Base-by-base conservation (phyloP, 2,888 invertebrate species). In the Merodon equestris region DNA sequence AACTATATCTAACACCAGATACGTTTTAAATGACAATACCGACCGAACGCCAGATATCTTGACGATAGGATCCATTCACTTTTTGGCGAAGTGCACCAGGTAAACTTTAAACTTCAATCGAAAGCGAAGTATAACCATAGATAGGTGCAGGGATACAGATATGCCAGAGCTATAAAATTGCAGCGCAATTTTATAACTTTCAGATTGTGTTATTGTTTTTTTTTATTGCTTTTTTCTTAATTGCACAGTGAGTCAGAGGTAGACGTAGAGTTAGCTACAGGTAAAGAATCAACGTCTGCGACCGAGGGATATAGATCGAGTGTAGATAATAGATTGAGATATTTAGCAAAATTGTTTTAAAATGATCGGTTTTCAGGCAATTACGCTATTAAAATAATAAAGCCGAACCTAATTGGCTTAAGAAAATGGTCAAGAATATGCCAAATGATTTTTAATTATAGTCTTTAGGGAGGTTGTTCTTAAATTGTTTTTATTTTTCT, bases 21-120 rank as follows among this genome's bases (percentile, higher is more conserved):
- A 27, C 27, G 27, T 27, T 27, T 27, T 27, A 27, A 27, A 27
- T 27, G 27, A 27, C 27, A 27, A 27, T 27, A 27, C 27, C 27
- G 27, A 27, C 27, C 27, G 27, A 27, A 68, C 57, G 74, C 40
- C 73, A 74, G 60, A 67, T 56, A 61, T 54, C 38, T 44, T 34
- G 45, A 51, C 64, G 57, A 44, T 63, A 57, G 56, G 34, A 64
- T 27, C 27, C 75, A 75, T 75, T 72, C 72, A 72, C 72, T 72
- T 64, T 67, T 67, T 7, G 27, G 27, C 27, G 2, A 38, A 66
- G 19, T 45, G 13, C 17, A 45, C 44, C 18, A 45, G 42, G 36
- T 13, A 15, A 19, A n/a, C n/a, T n/a, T n/a, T n/a, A n/a, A 44
- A 7, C 42, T 51, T 14, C 10, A 51, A 27, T 45, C 45, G 12